Conservation (phyloP, 2,113 vertebrate genomes). For the Mus pahari region DNA sequence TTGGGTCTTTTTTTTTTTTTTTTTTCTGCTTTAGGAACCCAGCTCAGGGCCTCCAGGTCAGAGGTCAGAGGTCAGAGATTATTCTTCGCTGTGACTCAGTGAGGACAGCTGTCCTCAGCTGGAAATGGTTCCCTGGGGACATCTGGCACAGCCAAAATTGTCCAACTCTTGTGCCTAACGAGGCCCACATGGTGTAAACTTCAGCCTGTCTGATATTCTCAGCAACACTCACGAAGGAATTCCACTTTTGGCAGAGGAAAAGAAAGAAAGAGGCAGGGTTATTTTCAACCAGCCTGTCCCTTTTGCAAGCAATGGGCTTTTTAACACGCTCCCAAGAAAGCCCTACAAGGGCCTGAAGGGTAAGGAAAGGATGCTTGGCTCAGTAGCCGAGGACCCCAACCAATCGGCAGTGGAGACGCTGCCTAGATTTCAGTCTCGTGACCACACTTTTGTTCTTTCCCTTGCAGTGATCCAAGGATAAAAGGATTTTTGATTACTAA, state of each 20-base stretch:
- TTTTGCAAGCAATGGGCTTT: slow-evolving; percentile 44
- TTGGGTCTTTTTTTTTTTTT: no score
- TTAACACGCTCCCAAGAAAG: not conserved
- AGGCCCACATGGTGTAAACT: not conserved
- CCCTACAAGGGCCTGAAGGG: not conserved
- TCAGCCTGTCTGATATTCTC: not conserved
- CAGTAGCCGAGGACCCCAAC: not conserved
- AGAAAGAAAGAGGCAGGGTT: not conserved
- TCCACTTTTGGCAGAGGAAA: slow-evolving; percentile 27
- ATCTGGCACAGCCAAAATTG: not conserved
- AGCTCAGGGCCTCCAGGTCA: not conserved
- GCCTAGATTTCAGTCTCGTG: not conserved
- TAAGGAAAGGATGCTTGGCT: not conserved
- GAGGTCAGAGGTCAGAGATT: not conserved
- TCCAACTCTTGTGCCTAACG: not conserved
- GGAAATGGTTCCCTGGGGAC: not conserved
- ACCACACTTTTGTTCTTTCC: not conserved
- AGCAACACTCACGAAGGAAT: not conserved
- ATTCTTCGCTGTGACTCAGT: not conserved
- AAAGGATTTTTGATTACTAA: not conserved
- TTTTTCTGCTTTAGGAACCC: not conserved
- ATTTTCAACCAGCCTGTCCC: slow-evolving; percentile 39
- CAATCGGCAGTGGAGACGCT: not conserved
- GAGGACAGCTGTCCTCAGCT: not conserved
- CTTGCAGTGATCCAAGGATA: slow-evolving; percentile 16